These are phyloP conservation scores for Tethea ocularis DNA, from an alignment of 2,888 invertebrate species.

Conservation along the genomic window DNA sequence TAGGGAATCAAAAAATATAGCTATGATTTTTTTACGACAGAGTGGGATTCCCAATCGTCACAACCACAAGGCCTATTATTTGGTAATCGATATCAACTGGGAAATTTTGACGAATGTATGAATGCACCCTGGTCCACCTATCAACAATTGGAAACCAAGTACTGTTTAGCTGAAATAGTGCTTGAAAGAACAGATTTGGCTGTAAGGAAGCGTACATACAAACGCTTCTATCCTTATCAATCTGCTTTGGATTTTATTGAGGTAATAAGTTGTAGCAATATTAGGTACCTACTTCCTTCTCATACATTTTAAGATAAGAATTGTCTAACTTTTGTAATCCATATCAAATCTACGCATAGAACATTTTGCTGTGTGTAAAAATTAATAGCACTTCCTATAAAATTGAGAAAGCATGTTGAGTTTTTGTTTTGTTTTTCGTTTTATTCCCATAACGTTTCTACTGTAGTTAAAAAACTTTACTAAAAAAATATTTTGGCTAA, in stretches of 20 bases:
- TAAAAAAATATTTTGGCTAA: not conserved
- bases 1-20: too few species aligned
- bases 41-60: constrained; percentile 86
- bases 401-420: too few species aligned
- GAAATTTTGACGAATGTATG: constrained; percentile 85
- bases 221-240: constrained; percentile 63
- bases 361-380: too few species aligned
- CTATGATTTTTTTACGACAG: too few species aligned
- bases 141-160: constrained; percentile 66
- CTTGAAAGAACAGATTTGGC: constrained; percentile 60
- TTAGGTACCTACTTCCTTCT: too few species aligned
- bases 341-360: too few species aligned
- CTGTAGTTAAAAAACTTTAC: not conserved
- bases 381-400: too few species aligned
- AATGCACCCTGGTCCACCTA: constrained; percentile 61
- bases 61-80: constrained; percentile 81
- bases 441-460: too few species aligned
- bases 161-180: constrained; percentile 77
- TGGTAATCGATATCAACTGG: constrained; percentile 83
- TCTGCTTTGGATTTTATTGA: constrained; percentile 74
- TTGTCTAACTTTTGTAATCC: too few species aligned
- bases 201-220: constrained; percentile 40
- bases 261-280: constrained; percentile 45
- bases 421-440: too few species aligned
- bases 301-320: too few species aligned